Evolutionary conservation across 2,888 invertebrate species (phyloP).

Genomic region (Idaea dimidiata): DNA sequence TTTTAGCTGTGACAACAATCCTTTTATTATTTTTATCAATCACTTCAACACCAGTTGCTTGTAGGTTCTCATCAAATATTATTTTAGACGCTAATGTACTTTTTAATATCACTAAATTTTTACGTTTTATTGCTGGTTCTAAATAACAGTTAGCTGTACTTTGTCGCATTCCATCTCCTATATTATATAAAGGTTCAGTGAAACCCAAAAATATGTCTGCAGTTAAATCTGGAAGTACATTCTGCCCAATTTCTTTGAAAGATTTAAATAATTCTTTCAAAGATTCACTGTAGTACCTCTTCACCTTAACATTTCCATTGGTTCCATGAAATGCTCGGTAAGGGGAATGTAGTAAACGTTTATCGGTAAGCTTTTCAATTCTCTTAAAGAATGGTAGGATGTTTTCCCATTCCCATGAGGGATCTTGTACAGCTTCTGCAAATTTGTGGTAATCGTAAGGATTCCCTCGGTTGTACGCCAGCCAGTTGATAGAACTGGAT

Average conservation of each 20-base stretch:
- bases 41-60: slow-evolving; percentile 62
- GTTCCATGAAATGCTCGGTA: slow-evolving; percentile 44
- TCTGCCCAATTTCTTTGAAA: slow-evolving; percentile 62
- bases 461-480: slow-evolving; percentile 44
- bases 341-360: slow-evolving; percentile 8
- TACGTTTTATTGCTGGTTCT: slow-evolving; percentile 25
- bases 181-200: slow-evolving; percentile 60
- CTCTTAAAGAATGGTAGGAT: slow-evolving; percentile 26
- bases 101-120: slow-evolving; percentile 55
- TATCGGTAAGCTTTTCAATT: slow-evolving; percentile 12
- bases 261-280: slow-evolving; percentile 43
- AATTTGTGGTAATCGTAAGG: slow-evolving; percentile 42
- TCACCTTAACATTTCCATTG: slow-evolving; percentile 58
- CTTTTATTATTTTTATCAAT: slow-evolving; percentile 36
- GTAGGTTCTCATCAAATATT: slow-evolving; percentile 66
- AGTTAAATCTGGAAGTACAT: slow-evolving; percentile 29
- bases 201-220: slow-evolving; percentile 49
- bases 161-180: slow-evolving; percentile 61
- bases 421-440: slow-evolving; percentile 35
- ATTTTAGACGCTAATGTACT: slow-evolving; percentile 69
- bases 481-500: slow-evolving; percentile 42
- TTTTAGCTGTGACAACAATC: slow-evolving; percentile 44
- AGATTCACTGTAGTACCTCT: slow-evolving; percentile 29
- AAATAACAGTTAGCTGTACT: slow-evolving; percentile 51
- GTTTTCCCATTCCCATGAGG: slow-evolving; percentile 43